Evolutionary conservation across 2,888 invertebrate species (phyloP).

Genomic region (Tortrix viridana): DNA sequence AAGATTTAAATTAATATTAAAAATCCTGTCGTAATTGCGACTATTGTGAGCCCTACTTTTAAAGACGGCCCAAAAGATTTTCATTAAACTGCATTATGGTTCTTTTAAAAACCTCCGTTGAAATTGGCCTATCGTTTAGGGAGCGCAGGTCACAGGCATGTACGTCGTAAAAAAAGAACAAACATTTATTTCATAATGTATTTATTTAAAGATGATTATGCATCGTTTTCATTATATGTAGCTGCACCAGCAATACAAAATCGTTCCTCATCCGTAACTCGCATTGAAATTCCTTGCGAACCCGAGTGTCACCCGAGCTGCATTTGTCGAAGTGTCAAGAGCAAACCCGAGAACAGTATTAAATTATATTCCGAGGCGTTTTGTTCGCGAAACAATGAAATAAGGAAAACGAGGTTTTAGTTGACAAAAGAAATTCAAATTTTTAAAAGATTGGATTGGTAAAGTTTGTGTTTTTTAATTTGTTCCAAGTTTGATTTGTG

Average conservation of each 20-base stretch:
- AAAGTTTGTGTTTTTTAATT: neutral
- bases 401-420: conserved; percentile 8
- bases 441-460: neutral
- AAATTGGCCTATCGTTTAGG: too few species aligned
- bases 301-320: conserved; percentile 7
- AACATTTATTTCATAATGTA: too few species aligned
- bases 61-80: too few species aligned
- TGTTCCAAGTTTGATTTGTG: too few species aligned
- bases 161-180: too few species aligned
- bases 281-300: neutral
- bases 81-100: too few species aligned
- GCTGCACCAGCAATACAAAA: conserved; percentile 1
- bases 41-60: too few species aligned
- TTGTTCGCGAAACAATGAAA: conserved; percentile 22
- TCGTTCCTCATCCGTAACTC: neutral
- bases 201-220: too few species aligned
- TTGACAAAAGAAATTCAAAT: neutral
- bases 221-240: neutral
- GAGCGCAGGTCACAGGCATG: too few species aligned
- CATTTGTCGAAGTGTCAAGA: conserved; percentile 28
- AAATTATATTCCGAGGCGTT: conserved; percentile 16
- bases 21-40: too few species aligned
- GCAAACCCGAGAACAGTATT: conserved; percentile 21
- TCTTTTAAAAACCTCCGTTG: too few species aligned
- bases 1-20: too few species aligned